Conservation (phyloP, 2,113 vertebrate species). For the Aegotheles bennettii region DNA sequence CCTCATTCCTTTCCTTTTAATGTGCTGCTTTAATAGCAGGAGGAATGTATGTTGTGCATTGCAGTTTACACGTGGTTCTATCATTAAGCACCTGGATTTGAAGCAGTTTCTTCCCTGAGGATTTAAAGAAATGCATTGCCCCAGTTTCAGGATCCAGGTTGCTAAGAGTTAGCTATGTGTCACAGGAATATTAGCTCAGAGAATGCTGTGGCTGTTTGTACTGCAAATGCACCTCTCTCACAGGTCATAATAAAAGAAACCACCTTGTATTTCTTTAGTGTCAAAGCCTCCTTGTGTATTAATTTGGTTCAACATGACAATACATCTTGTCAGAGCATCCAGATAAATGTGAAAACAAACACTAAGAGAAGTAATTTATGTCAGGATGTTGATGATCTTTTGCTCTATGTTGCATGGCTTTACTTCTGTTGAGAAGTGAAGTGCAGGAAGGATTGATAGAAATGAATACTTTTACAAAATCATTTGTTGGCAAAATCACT, state of each 20-base stretch:
- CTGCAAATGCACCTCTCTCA: conserved; percentile 59
- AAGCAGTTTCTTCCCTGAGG: conserved; percentile 63
- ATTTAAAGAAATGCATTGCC: conserved; percentile 62
- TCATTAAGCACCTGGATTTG: conserved; percentile 67
- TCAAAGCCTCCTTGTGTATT: conserved; percentile 70
- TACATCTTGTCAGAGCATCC: conserved; percentile 59
- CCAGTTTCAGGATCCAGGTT: conserved; percentile 59
- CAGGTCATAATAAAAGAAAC: conserved; percentile 66
- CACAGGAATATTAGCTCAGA: conserved; percentile 69
- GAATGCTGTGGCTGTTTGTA: conserved; percentile 38
- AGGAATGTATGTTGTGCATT: conserved; percentile 45
- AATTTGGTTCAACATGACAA: conserved; percentile 62
- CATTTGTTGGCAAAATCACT: background rate
- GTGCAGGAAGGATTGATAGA: background rate
- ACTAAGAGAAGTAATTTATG: conserved; percentile 29
- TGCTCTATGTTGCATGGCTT: background rate
- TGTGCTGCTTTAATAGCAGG: conserved; percentile 40
- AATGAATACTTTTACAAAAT: background rate
- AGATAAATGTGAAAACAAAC: conserved; percentile 50
- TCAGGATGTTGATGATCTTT: background rate
- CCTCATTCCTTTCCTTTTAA: background rate
- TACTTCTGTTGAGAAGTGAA: background rate
- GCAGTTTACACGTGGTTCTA: conserved; percentile 58
- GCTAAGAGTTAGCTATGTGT: conserved; percentile 28
- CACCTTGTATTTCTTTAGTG: conserved; percentile 71